These are phyloP conservation scores for Lampris incognitus DNA, from an alignment of 2,113 vertebrate genomes.

Conservation along the genomic window DNA sequence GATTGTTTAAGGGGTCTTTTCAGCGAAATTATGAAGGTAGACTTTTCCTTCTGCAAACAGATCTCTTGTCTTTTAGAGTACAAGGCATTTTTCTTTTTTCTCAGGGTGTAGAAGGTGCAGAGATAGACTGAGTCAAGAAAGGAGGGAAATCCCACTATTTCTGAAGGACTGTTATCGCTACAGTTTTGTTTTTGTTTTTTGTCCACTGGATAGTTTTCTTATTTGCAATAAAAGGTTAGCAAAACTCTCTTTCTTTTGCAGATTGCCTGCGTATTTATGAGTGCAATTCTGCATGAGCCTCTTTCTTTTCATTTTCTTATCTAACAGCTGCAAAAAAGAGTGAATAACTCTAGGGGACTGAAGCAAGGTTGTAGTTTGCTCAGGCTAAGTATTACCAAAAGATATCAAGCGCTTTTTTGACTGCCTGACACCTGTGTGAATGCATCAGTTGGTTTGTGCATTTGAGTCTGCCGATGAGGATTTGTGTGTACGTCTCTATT, in stretches of 20 bases:
- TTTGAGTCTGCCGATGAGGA: not conserved
- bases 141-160: constrained; percentile 8
- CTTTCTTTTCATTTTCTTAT: not conserved
- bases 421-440: constrained; percentile 27
- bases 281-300: not conserved
- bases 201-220: constrained; percentile 9
- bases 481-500: not conserved
- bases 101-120: not conserved
- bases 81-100: constrained; percentile 23
- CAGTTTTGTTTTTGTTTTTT: not conserved
- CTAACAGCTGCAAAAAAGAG: constrained; percentile 18
- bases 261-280: not conserved
- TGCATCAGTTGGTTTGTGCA: constrained; percentile 19
- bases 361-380: not conserved
- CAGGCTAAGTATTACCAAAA: constrained; percentile 31
- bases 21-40: not conserved
- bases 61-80: not conserved
- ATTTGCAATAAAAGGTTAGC: constrained; percentile 7
- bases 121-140: constrained; percentile 12
- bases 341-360: constrained; percentile 14
- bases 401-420: not conserved
- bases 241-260: constrained; percentile 14
- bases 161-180: constrained; percentile 20
- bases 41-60: not conserved
- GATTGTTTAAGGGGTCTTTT: not conserved